Percentiles rank a stretch among this genome's conserved stretches.
phyloP scores from a whole-genome alignment of 2,113 vertebrate genomes.

The Vicugna pacos region DNA sequence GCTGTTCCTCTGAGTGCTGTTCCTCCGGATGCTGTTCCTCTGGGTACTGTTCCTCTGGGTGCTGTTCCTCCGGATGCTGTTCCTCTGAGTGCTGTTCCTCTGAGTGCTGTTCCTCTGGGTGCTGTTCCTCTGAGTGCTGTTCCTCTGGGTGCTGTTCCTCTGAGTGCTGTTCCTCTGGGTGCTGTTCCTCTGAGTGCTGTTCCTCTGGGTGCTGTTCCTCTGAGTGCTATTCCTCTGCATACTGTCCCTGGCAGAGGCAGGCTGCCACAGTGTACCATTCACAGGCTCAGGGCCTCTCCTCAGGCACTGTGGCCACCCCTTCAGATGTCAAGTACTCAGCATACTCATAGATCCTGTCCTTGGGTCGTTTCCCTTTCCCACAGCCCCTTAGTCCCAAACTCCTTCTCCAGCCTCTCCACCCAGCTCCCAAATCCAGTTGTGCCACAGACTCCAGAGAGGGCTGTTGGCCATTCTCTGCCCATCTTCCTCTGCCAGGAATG shows the following conservation, averaged over 20 bases:
- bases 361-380: not conserved
- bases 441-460: not conserved
- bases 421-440: not conserved
- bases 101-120: not conserved
- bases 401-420: not conserved
- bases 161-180: not conserved
- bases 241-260: not conserved
- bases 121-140: not conserved
- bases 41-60: not conserved
- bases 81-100: not conserved
- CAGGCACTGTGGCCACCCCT: not conserved
- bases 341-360: not conserved
- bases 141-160: not conserved
- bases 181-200: not conserved
- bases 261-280: not conserved
- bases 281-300: not conserved
- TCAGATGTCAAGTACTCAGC: not conserved
- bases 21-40: not conserved
- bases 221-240: not conserved
- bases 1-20: not conserved
- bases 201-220: not conserved
- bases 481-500: not conserved
- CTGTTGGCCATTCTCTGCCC: not conserved
- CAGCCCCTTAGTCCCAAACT: not conserved
- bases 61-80: not conserved